Percentiles rank a stretch among this genome's conserved stretches.
Conservation (phyloP, 2,797 vertebrate genomes). For the Urophycis tenuis region DNA sequence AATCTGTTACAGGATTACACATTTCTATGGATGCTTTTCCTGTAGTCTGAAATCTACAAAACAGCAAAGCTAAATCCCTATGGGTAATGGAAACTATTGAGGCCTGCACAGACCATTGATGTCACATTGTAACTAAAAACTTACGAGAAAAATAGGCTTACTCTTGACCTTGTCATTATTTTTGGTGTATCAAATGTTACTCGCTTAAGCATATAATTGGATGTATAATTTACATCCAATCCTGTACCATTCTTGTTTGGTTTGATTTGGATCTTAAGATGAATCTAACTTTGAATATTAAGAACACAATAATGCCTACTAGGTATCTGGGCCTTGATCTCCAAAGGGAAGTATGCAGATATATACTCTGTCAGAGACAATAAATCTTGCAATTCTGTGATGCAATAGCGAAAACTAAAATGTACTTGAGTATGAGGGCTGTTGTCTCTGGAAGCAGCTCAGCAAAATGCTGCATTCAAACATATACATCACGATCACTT, state of each 20-base stretch:
- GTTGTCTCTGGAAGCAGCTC: neutral
- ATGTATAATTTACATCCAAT: neutral
- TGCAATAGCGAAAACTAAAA: neutral
- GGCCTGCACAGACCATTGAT: neutral
- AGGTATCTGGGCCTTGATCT: conserved; percentile 3
- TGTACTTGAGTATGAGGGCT: neutral
- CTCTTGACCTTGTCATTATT: neutral
- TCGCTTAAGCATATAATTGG: neutral
- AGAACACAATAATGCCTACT: neutral
- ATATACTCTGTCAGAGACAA: neutral
- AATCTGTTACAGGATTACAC: neutral
- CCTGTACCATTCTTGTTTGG: neutral
- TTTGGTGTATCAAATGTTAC: neutral
- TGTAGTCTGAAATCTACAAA: neutral
- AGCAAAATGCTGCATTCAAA: neutral
- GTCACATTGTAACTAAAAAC: neutral
- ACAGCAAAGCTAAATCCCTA: neutral
- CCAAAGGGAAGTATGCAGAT: neutral
- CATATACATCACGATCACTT: neutral
- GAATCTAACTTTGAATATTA: neutral
- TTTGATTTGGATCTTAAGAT: no score
- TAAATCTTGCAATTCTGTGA: neutral
- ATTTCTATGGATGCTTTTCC: neutral
- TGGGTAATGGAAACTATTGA: neutral
- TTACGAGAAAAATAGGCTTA: neutral